Percentiles rank a stretch among this genome's conserved stretches.
These are phyloP conservation scores for Troilus luridus DNA, from an alignment of 2,888 invertebrate genomes.

Conservation along the genomic window DNA sequence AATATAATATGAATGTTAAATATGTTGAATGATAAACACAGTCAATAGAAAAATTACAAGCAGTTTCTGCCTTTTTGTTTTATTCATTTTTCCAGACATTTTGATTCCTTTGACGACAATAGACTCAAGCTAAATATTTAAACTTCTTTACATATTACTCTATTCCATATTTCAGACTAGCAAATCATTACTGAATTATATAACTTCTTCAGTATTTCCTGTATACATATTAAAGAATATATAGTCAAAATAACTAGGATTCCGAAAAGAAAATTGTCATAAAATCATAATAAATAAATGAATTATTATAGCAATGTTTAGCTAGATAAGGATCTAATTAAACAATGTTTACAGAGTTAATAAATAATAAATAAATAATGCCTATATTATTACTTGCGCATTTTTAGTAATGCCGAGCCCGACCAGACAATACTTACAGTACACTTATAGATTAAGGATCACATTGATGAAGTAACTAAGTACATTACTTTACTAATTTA, in stretches of 20 bases:
- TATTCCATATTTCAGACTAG: background rate
- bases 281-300: background rate
- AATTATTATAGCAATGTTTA: background rate
- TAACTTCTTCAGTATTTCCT: background rate
- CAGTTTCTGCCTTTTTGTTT: no score
- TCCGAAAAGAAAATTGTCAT: background rate
- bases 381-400: conserved; percentile 6
- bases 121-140: no score
- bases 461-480: background rate
- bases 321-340: background rate
- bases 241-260: background rate
- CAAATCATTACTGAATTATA: background rate
- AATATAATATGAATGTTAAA: no score
- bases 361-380: background rate
- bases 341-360: background rate
- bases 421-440: background rate
- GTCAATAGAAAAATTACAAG: no score
- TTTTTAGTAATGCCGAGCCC: background rate
- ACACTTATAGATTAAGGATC: background rate
- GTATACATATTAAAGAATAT: no score
- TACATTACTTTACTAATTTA: background rate
- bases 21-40: no score
- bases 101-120: no score
- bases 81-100: no score
- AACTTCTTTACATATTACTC: background rate